Conservation (phyloP, 2,888 invertebrate species). For the Orthosia incerta region DNA sequence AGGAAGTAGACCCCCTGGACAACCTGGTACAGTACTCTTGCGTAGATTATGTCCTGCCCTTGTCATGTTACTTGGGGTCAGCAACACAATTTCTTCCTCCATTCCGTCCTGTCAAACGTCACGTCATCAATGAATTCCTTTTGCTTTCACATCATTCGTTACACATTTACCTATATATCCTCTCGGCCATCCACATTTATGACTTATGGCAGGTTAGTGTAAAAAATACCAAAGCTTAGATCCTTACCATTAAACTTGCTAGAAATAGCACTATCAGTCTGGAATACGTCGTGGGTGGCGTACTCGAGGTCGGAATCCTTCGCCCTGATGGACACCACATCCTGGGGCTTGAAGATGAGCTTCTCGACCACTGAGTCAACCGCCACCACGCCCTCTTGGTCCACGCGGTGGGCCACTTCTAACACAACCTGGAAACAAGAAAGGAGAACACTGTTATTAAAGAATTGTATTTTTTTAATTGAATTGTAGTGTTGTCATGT, state of each 20-base stretch:
- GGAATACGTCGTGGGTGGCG: slow-evolving; percentile 96
- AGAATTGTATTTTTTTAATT: too few species aligned
- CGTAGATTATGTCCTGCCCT: neutral
- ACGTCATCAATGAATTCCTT: neutral
- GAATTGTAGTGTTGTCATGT: neutral
- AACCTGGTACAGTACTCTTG: too few species aligned
- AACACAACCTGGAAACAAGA: slow-evolving; percentile 92
- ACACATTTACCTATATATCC: neutral
- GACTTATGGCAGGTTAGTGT: neutral
- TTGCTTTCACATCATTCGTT: neutral
- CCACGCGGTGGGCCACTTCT: slow-evolving; percentile 96
- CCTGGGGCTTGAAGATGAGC: slow-evolving; percentile 95
- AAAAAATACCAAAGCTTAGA: neutral
- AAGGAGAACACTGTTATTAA: slow-evolving; percentile 2
- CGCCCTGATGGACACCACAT: slow-evolving; percentile 96
- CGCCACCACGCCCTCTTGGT: slow-evolving; percentile 92
- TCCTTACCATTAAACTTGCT: slow-evolving; percentile 94
- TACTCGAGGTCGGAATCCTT: slow-evolving; percentile 97
- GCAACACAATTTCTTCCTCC: neutral
- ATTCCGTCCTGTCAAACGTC: neutral
- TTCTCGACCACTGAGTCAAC: slow-evolving; percentile 94
- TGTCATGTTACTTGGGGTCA: neutral
- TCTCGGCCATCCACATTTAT: neutral
- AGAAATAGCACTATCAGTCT: slow-evolving; percentile 96
- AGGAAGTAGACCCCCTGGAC: too few species aligned